These are phyloP conservation scores for Diaperis boleti DNA, from an alignment of 2,888 invertebrate species.

Conservation along the genomic window DNA sequence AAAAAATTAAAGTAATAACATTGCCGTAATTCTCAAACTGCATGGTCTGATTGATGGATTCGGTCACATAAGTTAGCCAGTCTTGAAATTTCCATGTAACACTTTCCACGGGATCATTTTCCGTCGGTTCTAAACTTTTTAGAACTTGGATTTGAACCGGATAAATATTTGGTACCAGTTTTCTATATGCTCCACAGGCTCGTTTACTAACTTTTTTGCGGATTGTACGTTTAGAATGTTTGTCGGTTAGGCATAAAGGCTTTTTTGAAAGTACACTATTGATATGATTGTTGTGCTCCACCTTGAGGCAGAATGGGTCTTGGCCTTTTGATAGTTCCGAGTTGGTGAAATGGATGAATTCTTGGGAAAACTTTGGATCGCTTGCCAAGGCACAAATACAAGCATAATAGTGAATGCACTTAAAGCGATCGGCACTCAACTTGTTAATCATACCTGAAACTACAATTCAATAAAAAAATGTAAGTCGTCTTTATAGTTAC, in stretches of 20 bases:
- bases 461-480: constrained; percentile 7
- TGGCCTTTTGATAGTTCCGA: constrained; percentile 60
- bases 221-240: background rate
- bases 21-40: constrained; percentile 77
- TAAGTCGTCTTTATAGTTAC: constrained; percentile 40
- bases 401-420: constrained; percentile 79
- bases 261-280: no score
- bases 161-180: constrained; percentile 55
- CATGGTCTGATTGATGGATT: constrained; percentile 81
- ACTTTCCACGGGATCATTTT: background rate
- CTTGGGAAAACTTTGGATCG: constrained; percentile 72
- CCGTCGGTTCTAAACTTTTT: constrained; percentile 36
- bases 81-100: constrained; percentile 70
- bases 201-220: constrained; percentile 16
- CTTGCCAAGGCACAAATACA: constrained; percentile 79
- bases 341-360: constrained; percentile 73
- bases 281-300: background rate
- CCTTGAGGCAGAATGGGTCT: background rate
- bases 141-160: constrained; percentile 59
- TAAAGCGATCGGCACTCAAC: constrained; percentile 48
- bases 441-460: constrained; percentile 42
- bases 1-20: constrained; percentile 77
- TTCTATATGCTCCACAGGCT: constrained; percentile 41
- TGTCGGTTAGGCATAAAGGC: no score
- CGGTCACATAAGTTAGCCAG: constrained; percentile 83